A percentile compares a stretch with the other conserved stretches of the same genome.
These are phyloP conservation scores for Clostera curtula DNA, from an alignment of 2,888 invertebrate genomes.

Conservation along the genomic window DNA sequence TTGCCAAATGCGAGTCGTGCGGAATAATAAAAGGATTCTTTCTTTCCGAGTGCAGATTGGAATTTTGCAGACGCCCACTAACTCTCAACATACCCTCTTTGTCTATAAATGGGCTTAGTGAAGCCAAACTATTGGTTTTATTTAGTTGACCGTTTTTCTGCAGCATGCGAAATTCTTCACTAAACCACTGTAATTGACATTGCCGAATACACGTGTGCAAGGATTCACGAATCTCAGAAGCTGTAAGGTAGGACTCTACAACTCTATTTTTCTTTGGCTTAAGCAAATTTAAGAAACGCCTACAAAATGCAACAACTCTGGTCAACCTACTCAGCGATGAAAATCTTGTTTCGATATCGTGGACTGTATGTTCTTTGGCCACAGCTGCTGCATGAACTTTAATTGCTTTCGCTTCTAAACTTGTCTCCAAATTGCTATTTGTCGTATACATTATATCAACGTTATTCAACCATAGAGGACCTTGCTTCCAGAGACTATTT, in stretches of 20 bases:
- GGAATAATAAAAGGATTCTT: constrained; percentile 1
- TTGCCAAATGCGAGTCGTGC: constrained; percentile 1
- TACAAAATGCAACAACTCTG: constrained; percentile 1
- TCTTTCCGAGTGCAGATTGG: neutral
- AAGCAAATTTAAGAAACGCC: neutral
- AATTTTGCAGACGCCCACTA: neutral
- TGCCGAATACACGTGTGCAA: neutral
- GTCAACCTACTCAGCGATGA: neutral
- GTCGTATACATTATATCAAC: neutral
- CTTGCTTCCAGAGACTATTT: neutral
- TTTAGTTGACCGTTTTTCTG: neutral
- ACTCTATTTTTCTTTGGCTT: neutral
- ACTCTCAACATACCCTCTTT: neutral
- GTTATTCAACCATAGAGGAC: neutral
- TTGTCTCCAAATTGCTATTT: neutral
- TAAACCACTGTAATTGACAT: constrained; percentile 1
- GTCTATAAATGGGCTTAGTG: constrained; percentile 1
- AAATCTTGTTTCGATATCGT: neutral
- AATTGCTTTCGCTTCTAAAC: neutral
- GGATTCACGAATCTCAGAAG: neutral
- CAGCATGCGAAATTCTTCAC: neutral
- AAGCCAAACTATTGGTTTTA: neutral
- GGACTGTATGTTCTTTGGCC: neutral
- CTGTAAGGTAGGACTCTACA: neutral
- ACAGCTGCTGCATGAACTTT: neutral